Percentiles rank a stretch among this genome's conserved stretches.
Evolutionary conservation across 2,888 invertebrate genomes (phyloP).

Genomic region (Limnephilus marmoratus): DNA sequence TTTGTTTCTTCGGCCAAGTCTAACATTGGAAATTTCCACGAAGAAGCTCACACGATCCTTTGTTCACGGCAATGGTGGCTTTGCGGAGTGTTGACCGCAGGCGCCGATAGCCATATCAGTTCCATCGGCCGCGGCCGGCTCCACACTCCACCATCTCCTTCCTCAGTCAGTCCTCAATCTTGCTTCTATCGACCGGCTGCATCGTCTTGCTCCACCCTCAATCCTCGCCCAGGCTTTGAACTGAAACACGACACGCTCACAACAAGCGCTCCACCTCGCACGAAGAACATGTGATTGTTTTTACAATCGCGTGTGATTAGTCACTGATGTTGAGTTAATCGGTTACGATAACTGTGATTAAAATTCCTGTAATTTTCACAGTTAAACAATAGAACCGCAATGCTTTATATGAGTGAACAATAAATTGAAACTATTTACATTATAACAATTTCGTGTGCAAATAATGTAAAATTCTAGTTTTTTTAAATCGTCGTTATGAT

Average conservation of each 20-base stretch:
- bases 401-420: not conserved
- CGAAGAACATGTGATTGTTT: not conserved
- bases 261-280: not conserved
- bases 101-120: conserved; percentile 31
- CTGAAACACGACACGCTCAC: no score
- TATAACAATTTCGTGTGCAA: not conserved
- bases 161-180: not conserved
- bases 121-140: not conserved
- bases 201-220: not conserved
- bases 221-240: not conserved
- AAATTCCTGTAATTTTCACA: not conserved
- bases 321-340: not conserved
- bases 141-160: not conserved
- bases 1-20: not conserved
- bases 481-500: not conserved
- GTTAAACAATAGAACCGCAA: not conserved
- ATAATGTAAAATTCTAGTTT: not conserved
- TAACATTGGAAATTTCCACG: not conserved
- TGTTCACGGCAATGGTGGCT: conserved; percentile 4
- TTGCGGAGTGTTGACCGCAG: conserved; percentile 37
- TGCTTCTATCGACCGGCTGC: not conserved
- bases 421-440: not conserved
- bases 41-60: not conserved
- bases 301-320: not conserved
- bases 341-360: not conserved